Percentiles rank a stretch among this genome's conserved stretches.
Conservation (phyloP, 1,140 invertebrate species). For the Drosophila tristis region DNA sequence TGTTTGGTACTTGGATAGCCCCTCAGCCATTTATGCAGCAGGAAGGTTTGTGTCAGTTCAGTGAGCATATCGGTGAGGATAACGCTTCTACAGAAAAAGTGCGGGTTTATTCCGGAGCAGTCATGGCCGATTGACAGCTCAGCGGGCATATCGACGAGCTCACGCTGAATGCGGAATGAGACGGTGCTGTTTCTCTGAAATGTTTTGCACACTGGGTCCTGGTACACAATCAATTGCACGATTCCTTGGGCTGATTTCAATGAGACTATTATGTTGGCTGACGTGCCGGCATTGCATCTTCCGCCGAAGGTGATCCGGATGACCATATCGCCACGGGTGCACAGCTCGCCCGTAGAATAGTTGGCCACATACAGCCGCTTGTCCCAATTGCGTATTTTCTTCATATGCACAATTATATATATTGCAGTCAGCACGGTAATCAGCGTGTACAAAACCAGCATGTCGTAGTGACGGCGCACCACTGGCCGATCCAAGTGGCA, state of each 20-base stretch:
- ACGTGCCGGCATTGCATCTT: conserved; percentile 30
- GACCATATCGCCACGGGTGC: conserved; percentile 27
- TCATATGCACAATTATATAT: conserved; percentile 22
- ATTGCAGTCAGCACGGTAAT: not conserved
- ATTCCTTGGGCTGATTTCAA: conserved; percentile 11
- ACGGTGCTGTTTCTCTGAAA: conserved; percentile 40
- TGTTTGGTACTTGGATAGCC: not conserved
- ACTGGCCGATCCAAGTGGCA: conserved; percentile 42
- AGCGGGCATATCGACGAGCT: conserved; percentile 20
- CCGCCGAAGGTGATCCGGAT: conserved; percentile 41
- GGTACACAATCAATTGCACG: conserved; percentile 21
- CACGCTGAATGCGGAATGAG: conserved; percentile 21
- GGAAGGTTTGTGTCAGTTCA: conserved; percentile 28
- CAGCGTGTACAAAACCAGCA: conserved; percentile 17
- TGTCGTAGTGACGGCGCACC: conserved; percentile 24
- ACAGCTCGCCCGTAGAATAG: not conserved
- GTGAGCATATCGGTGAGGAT: conserved; percentile 8
- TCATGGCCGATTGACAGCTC: conserved; percentile 32
- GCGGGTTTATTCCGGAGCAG: conserved; percentile 36
- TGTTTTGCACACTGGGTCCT: conserved; percentile 12
- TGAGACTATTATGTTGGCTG: conserved; percentile 39
- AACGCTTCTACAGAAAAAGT: conserved; percentile 28
- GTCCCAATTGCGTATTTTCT: not conserved
- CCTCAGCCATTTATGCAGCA: conserved; percentile 18
- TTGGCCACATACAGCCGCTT: conserved; percentile 28